Evolutionary conservation across 2,113 vertebrate genomes (phyloP).

Genomic region (Corydoras maculifer): DNA sequence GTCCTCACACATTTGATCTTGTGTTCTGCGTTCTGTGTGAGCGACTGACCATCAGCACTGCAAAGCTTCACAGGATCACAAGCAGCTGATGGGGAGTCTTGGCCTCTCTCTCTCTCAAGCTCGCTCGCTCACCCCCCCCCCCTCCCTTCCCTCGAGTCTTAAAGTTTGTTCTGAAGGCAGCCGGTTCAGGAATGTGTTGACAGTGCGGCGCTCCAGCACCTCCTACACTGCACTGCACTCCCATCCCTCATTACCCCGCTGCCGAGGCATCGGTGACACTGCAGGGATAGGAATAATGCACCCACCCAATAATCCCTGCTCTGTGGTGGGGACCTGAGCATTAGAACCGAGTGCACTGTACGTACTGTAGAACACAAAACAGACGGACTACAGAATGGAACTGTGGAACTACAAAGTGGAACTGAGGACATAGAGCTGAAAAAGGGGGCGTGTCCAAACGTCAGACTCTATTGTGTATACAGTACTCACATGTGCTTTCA

Average conservation of each 20-base stretch:
- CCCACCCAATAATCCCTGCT: background rate
- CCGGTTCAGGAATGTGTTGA: constrained; percentile 45
- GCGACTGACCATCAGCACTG: constrained; percentile 24
- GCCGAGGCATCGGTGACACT: constrained; percentile 8
- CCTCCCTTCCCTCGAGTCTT: constrained; percentile 5
- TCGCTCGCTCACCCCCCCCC: background rate
- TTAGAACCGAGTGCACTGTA: too few species aligned
- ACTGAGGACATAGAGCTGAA: too few species aligned
- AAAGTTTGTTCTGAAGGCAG: background rate
- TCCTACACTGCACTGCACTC: constrained; percentile 21
- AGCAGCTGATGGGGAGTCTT: constrained; percentile 44
- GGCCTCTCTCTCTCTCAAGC: background rate
- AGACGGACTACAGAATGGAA: too few species aligned
- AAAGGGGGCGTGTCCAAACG: too few species aligned
- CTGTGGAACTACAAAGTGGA: too few species aligned
- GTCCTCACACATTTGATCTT: too few species aligned
- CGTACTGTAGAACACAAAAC: too few species aligned
- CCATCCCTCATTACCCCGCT: constrained; percentile 13
- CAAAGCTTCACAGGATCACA: constrained; percentile 49
- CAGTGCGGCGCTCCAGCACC: constrained; percentile 12
- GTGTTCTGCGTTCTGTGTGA: background rate
- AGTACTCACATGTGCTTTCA: too few species aligned
- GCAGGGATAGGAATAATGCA: background rate
- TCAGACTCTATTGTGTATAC: too few species aligned
- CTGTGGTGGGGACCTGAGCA: background rate